Evolutionary conservation across 2,113 vertebrate species (phyloP), one percentile per base, ranked within the genome.

Genomic region (Empidonax alnorum): DNA sequence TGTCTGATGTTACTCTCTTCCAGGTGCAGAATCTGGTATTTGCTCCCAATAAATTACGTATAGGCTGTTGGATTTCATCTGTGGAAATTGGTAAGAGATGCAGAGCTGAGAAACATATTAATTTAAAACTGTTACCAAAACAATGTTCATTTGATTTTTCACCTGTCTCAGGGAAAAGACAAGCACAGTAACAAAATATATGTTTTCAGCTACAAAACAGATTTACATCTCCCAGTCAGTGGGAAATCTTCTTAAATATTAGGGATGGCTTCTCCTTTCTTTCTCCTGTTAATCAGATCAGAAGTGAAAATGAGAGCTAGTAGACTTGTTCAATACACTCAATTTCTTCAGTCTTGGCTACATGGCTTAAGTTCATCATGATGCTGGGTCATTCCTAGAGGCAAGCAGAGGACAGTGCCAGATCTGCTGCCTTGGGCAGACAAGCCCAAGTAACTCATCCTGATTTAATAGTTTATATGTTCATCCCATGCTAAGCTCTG

Each of bases 341-440:
- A 19, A 1, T 67, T 85, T 75, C 75, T 67, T 86, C 59, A 44
- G 27, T 24, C 21, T 73, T 79, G 37, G 2, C 49, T 91, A 3
- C 2, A 4, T 46, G 30, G 4, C 21, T 72, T 56, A 10, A 74
- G 24, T 25, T 55, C 14, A 12, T 58, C 0, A 0, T 12, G 31
- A 56, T 62, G 19, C 6, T 22, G 52, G 13, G 31, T 69, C 27
- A 25, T 10, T n/a, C 18, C 16, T 59, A 41, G n/a, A 67, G 58
- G 17, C n/a, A 62, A 74, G 8, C 17, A 66, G 28, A 63, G 41
- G 37, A 31, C 31, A 87, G 13, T 2, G 41, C 35, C 17, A 15
- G 31, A 62, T 62, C 37, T 87, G 12, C 4, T 84, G n/a, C 49
- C 18, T 30, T 55, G 22, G 41, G 25, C 37, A 86, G 59, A 61